A percentile compares a stretch with the other conserved stretches of the same genome.
phyloP scores from a whole-genome alignment of 2,888 invertebrate species.

The Pocota personata region DNA sequence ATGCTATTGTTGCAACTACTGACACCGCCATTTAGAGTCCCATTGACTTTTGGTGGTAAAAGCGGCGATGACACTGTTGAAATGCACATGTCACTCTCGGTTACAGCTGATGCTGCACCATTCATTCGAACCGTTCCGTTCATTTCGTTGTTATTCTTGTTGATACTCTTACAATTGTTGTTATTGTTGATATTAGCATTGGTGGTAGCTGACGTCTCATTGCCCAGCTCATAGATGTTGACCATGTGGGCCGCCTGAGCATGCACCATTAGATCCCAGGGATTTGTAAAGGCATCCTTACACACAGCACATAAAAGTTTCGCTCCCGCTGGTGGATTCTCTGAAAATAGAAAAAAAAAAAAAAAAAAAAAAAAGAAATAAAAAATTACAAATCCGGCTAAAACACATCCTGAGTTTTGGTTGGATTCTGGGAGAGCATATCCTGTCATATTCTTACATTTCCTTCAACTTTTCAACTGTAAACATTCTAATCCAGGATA shows the following conservation, averaged over 20 bases:
- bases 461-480: slow-evolving; percentile 8
- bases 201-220: slow-evolving; percentile 77
- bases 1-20: slow-evolving; percentile 73
- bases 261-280: slow-evolving; percentile 89
- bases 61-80: slow-evolving; percentile 46
- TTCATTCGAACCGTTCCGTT: slow-evolving; percentile 62
- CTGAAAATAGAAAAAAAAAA: slow-evolving; percentile 73
- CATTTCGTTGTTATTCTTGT: slow-evolving; percentile 59
- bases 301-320: slow-evolving; percentile 87
- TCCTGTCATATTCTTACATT: not conserved
- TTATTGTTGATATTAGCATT: slow-evolving; percentile 70
- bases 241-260: slow-evolving; percentile 88
- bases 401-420: not conserved
- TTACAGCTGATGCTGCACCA: slow-evolving; percentile 73
- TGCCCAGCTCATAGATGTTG: slow-evolving; percentile 87
- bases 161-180: slow-evolving; percentile 65
- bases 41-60: slow-evolving; percentile 62
- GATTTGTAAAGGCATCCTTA: slow-evolving; percentile 87
- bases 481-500: not conserved
- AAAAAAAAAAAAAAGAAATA: not conserved
- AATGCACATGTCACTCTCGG: slow-evolving; percentile 59
- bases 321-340: slow-evolving; percentile 81
- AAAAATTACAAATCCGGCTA: slow-evolving; percentile 21
- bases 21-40: slow-evolving; percentile 59
- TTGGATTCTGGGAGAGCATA: not conserved